Conservation (phyloP, 2,113 vertebrate genomes). For the Glaucidium brasilianum region DNA sequence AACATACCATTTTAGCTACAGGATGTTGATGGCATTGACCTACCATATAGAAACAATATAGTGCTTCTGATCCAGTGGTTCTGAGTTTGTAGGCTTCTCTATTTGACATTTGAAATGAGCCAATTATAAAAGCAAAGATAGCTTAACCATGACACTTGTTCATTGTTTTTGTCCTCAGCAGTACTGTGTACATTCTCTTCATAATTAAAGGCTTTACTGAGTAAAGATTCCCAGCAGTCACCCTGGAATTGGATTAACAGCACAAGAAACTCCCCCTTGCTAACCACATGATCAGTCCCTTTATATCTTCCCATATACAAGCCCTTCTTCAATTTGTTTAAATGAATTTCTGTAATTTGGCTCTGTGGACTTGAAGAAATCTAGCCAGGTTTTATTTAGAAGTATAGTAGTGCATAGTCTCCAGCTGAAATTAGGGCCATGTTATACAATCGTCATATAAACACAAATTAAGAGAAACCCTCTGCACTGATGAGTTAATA, state of each 20-base stretch:
- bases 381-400: conserved; percentile 41
- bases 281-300: conserved; percentile 36
- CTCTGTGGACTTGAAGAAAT: conserved; percentile 35
- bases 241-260: conserved; percentile 43
- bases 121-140: conserved; percentile 24
- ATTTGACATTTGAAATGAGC: conserved; percentile 9
- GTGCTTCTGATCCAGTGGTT: conserved; percentile 17
- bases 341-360: conserved; percentile 53
- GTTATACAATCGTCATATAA: conserved; percentile 29
- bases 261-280: conserved; percentile 34
- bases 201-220: conserved; percentile 39
- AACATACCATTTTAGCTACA: neutral
- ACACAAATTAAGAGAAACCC: conserved; percentile 23
- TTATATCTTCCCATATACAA: conserved; percentile 33
- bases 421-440: conserved; percentile 29
- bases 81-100: conserved; percentile 6
- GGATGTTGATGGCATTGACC: conserved; percentile 11
- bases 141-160: conserved; percentile 38
- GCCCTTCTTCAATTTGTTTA: conserved; percentile 31
- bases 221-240: conserved; percentile 49
- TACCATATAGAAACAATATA: neutral
- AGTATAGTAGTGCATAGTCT: neutral
- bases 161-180: conserved; percentile 30
- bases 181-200: neutral
- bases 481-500: conserved; percentile 5